Evolutionary conservation across 1,140 invertebrate genomes (phyloP), one percentile per base, ranked within the genome.

Genomic region (Lysiphlebus fabarum): DNA sequence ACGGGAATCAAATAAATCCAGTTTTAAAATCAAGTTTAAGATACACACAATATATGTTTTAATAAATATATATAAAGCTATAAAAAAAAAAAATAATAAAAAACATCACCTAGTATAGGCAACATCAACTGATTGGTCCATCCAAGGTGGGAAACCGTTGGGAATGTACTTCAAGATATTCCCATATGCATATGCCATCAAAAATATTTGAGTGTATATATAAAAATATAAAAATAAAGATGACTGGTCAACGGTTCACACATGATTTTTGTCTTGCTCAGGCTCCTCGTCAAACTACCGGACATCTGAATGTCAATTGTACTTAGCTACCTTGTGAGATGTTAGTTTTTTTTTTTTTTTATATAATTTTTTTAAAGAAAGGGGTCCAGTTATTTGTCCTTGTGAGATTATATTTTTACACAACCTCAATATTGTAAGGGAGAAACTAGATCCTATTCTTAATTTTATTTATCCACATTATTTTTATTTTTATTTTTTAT

Each of bases 11-110:
- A 69, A 72, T 26, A 26, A 79, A 51, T 77, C 77, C 77, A 71
- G 77, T 79, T 79, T 77, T 67, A 61, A 67, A 74, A 77, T 78
- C 76, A 69, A 71, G 77, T 79, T 77, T 63, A 67, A 61, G 63
- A n/a, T 51, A 33, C 49, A 38, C 33, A 40, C 38, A 40, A 40
- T 11, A 40, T 11, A 40, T 51, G 14, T 43, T 38, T n/a, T n/a
- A 6, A 40, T 42, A 10, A 37, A 43, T 56, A 10, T 51, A 37
- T 56, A n/a, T n/a, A n/a, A n/a, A 37, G 36, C 37, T 44, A 40
- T 49, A 56, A 42, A 36, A 51, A 34, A 36, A 33, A 56, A 48
- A 56, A n/a, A n/a, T n/a, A n/a, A n/a, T n/a, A n/a, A n/a, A n/a
- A 26, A 45, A 36, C 45, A 45, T 48, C 34, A 56, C 36, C 44